Evolutionary conservation across 53 echinoderm and acorn worm genomes (phyloP).

Genomic region (Luidia sarsii): DNA sequence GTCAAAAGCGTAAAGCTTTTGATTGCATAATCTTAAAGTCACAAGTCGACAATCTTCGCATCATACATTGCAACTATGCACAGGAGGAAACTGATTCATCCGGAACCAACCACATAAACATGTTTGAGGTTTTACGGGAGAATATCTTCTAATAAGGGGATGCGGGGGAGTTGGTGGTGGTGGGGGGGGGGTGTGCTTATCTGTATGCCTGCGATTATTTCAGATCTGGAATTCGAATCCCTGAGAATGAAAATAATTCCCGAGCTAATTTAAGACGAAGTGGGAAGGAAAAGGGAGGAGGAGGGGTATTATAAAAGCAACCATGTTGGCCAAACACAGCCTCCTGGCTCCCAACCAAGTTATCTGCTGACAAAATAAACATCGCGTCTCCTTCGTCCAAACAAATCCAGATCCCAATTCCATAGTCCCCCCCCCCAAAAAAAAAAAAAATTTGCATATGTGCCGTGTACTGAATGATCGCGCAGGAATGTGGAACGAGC

Average conservation of each 20-base stretch:
- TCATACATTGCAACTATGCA: too few species aligned
- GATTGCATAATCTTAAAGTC: too few species aligned
- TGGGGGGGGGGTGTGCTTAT: too few species aligned
- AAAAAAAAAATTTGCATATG: not conserved
- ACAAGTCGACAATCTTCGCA: too few species aligned
- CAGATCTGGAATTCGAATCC: conserved; percentile 27
- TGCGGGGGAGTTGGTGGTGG: too few species aligned
- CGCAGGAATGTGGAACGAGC: not conserved
- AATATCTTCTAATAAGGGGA: too few species aligned
- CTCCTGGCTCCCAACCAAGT: conserved; percentile 3
- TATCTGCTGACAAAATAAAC: conserved; percentile 47
- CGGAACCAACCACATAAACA: too few species aligned
- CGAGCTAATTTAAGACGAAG: not conserved
- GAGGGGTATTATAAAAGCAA: not conserved
- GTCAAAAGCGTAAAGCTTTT: too few species aligned
- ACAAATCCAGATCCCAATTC: conserved; percentile 8
- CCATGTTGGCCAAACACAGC: conserved; percentile 5
- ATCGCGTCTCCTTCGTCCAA: not conserved
- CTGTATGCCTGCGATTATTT: too few species aligned
- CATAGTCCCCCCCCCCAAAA: too few species aligned
- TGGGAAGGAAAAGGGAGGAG: not conserved
- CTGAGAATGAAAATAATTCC: not conserved
- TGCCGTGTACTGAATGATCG: not conserved
- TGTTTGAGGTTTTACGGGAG: too few species aligned
- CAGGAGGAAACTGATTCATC: too few species aligned